These are phyloP conservation scores for Eufriesea mexicana DNA, from an alignment of 1,140 invertebrate species.

Conservation along the genomic window DNA sequence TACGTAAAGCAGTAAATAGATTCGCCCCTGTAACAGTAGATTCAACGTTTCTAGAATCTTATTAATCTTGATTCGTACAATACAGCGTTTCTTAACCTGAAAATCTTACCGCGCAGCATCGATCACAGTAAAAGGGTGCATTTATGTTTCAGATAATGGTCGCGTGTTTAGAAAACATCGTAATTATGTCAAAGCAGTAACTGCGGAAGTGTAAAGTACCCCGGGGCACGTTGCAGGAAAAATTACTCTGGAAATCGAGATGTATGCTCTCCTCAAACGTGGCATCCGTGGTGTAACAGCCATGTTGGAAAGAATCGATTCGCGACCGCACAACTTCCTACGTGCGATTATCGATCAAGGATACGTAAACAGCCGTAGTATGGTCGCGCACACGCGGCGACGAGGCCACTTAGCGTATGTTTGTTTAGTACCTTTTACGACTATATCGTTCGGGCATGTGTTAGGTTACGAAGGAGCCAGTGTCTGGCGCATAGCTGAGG, in stretches of 20 bases:
- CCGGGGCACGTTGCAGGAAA: neutral
- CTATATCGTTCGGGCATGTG: conserved; percentile 58
- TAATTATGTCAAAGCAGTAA: conserved; percentile 16
- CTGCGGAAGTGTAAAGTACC: neutral
- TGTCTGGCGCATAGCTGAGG: conserved; percentile 56
- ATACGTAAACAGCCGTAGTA: conserved; percentile 38
- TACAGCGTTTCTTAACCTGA: neutral
- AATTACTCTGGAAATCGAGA: neutral
- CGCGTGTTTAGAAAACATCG: conserved; percentile 31
- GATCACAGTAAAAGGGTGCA: neutral
- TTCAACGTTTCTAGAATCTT: neutral
- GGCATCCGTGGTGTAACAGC: neutral
- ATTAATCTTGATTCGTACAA: neutral
- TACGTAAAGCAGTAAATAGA: neutral
- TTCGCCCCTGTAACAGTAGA: no score
- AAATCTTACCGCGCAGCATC: neutral
- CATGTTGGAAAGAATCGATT: neutral
- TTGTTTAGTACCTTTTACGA: conserved; percentile 68
- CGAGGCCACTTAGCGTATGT: conserved; percentile 64
- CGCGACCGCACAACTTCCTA: neutral
- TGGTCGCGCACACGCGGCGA: conserved; percentile 17
- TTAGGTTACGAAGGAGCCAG: conserved; percentile 56
- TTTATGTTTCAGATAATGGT: neutral
- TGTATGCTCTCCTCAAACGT: conserved; percentile 11
- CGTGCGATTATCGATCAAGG: conserved; percentile 64